Base-by-base conservation (phyloP, 1,140 invertebrate species). In the Pseudomyrmex concolor region DNA sequence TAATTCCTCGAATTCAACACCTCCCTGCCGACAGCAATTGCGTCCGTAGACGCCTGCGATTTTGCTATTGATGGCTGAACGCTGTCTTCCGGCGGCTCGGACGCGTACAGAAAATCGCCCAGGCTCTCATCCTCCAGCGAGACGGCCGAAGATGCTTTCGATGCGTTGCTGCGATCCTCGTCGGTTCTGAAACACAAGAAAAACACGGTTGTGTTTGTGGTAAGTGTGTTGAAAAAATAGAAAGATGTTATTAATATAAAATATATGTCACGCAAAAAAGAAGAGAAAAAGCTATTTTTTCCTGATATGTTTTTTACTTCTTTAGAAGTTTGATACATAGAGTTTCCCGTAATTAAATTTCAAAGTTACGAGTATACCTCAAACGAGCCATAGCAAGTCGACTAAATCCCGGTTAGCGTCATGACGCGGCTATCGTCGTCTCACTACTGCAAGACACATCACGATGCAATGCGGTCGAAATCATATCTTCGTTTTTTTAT, bases 101-200 rank as follows among this genome's bases (percentile, higher is more conserved):
- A 76, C 0, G 83, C 83, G 59, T 90, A 93, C 1, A 94, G 82
- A 80, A 93, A 94, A 83, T 94, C 93, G 5, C 84, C 89, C n/a
- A 93, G 81, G 9, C 80, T 88, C 57, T 93, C 90, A 1, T 83
- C 87, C 0, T 81, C 84, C 25, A 83, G 22, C 1, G 81, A 88
- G 7, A 83, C 59, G 13, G 72, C 17, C 22, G 57, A 9, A 1
- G 45, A 25, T 25, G 72, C 60, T n/a, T 72, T 15, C 1, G 88
- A 82, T 0, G 73, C 67, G 4, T 87, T 84, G 64, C 84, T 60
- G 34, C 77, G 82, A 17, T 86, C 83, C 43, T 92, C 87, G 57
- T 91, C 89, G 57, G 74, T 57, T 67, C 91, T 92, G 60, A 12
- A 86, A 90, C 22, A 76, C 15, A 71, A 64, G 55, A 2, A 17